phyloP scores from a whole-genome alignment of 2,888 invertebrate genomes.

The Hyposoter didymator region DNA sequence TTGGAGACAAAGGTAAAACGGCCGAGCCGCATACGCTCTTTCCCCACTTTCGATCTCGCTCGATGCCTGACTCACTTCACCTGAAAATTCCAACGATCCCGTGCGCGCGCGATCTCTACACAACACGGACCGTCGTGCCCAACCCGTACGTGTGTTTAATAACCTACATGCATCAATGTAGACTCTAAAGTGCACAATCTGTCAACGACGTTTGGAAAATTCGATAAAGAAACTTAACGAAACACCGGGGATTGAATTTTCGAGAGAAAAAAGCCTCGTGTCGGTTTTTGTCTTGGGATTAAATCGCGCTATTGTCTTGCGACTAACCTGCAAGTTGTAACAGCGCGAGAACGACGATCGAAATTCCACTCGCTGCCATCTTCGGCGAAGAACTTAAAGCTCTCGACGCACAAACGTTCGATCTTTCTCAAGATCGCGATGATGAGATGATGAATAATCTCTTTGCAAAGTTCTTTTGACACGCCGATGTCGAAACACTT shows the following conservation, averaged over 20 bases:
- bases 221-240: not conserved
- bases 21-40: not conserved
- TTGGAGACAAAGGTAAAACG: not conserved
- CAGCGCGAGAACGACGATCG: slow-evolving; percentile 74
- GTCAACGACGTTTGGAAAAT: not conserved
- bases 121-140: not conserved
- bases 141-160: not conserved
- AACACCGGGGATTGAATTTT: not conserved
- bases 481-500: not conserved
- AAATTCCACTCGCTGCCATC: slow-evolving; percentile 78
- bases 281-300: not conserved
- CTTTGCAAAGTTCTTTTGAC: slow-evolving; percentile 1
- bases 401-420: slow-evolving; percentile 27
- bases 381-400: slow-evolving; percentile 60
- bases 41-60: slow-evolving; percentile 68
- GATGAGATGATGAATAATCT: slow-evolving; percentile 36
- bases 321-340: slow-evolving; percentile 78
- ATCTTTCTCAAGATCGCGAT: slow-evolving; percentile 47
- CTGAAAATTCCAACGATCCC: slow-evolving; percentile 60
- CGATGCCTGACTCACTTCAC: slow-evolving; percentile 61
- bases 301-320: slow-evolving; percentile 27
- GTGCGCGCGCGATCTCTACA: slow-evolving; percentile 20
- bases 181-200: not conserved
- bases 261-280: not conserved
- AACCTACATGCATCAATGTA: not conserved